Base-by-base conservation (phyloP, 2,113 vertebrate species). In the Catagonus wagneri region DNA sequence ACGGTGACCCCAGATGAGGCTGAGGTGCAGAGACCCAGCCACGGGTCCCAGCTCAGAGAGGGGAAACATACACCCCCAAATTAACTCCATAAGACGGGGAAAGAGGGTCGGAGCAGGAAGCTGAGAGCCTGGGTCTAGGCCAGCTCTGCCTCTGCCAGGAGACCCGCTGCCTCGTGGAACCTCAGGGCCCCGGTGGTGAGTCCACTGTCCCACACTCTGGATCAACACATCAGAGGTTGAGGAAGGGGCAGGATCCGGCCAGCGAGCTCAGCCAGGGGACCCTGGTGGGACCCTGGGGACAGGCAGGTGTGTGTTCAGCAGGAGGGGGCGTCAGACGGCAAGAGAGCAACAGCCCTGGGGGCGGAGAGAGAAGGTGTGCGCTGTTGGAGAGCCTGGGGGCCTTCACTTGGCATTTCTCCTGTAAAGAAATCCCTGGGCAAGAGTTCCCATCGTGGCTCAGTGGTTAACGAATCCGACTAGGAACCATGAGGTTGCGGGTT, bases 121-220 rank as follows among this genome's bases (percentile, higher is more conserved):
- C 36, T 7, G 1, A 11, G 17, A 34, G 58, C 39, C 32, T 4
- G 54, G 63, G 88, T 83, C 19, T 1, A 5, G 20, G n/a, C 87
- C 36, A 3, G 16, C 29, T 54, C 54, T 16, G 20, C 56, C 72
- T 1, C 72, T 8, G n/a, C 25, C 16, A 7, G 52, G 39, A 54
- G 0, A 27, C 19, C 20, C 54, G 15, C 16, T 7, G 44, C 76
- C 60, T 50, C 1, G 0, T 1, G 0, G 17, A 4, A 13, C 27
- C 44, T 78, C 29, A n/a, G 27, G 84, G n/a, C 52, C 61, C 52
- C 52, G 1, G 1, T 22, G 12, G 50, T 32, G 61, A 84, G 19
- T 9, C 68, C 7, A 0, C 29, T 17, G 19, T 7, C 34, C 44
- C 36, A 17, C 1, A 7, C 3, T 63, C 89, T 27, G 4, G 29